Evolutionary conservation across 2,797 vertebrate species (phyloP).

Genomic region (Cyclopterus lumpus): DNA sequence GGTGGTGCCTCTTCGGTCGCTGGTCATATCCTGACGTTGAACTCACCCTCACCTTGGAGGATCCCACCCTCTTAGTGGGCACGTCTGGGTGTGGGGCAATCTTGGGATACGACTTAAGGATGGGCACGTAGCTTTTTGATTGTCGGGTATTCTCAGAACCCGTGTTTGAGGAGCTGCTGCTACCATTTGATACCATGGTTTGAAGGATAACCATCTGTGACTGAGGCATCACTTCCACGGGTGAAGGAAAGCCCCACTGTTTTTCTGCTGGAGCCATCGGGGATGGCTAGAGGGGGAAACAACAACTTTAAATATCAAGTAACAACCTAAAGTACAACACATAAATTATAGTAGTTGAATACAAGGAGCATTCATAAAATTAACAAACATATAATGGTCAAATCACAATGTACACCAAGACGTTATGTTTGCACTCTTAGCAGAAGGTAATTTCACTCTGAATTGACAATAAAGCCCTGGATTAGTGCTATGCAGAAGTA

Average conservation of each 20-base stretch:
- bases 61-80: conserved; percentile 55
- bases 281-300: conserved; percentile 69
- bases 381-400: background rate
- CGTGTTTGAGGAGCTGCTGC: conserved; percentile 71
- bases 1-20: conserved; percentile 63
- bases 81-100: conserved; percentile 89
- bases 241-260: conserved; percentile 88
- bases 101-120: conserved; percentile 90
- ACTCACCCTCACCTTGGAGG: conserved; percentile 52
- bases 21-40: conserved; percentile 56
- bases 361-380: background rate
- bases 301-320: conserved; percentile 4
- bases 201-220: conserved; percentile 90
- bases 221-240: conserved; percentile 89
- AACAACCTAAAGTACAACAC: background rate
- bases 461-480: background rate
- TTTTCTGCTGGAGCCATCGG: conserved; percentile 76
- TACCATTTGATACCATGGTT: conserved; percentile 81
- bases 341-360: background rate
- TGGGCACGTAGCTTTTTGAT: conserved; percentile 85
- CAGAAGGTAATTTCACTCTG: background rate
- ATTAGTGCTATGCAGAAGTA: background rate
- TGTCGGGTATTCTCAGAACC: conserved; percentile 79
- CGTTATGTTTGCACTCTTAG: background rate
- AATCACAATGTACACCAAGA: background rate